A percentile compares a stretch with the other conserved stretches of the same genome.
Conservation (phyloP, 2,888 invertebrate genomes). For the Atethmia centrago region DNA sequence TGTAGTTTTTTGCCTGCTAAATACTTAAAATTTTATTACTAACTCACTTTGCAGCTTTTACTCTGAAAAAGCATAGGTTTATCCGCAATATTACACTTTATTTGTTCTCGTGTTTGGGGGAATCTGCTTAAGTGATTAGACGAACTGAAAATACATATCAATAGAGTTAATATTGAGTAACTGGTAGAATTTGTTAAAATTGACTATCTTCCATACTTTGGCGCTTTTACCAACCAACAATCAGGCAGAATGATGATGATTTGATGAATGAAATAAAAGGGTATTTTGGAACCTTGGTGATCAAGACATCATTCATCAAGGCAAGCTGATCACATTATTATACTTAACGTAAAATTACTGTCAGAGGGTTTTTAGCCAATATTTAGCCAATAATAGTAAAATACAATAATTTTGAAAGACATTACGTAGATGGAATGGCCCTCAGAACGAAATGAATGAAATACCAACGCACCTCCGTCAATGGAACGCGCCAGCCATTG, state of each 20-base stretch:
- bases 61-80: not conserved
- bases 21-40: not conserved
- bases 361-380: not conserved
- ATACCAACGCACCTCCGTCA: constrained; percentile 20
- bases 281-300: not conserved
- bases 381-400: not conserved
- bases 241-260: not conserved
- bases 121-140: not conserved
- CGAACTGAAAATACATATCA: not conserved
- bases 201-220: not conserved
- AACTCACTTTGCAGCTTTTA: not conserved
- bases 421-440: not conserved
- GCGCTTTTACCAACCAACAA: not conserved
- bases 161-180: not conserved
- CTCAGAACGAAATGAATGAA: constrained; percentile 48
- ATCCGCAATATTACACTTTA: not conserved
- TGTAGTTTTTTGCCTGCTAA: constrained; percentile 16
- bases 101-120: not conserved
- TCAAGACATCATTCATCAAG: not conserved
- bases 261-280: not conserved
- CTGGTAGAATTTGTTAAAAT: not conserved
- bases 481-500: constrained; percentile 64
- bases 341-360: not conserved
- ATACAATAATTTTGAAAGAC: not conserved
- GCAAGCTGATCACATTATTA: not conserved